Evolutionary conservation across 2,888 invertebrate genomes (phyloP).

Genomic region (Nysson spinosus): DNA sequence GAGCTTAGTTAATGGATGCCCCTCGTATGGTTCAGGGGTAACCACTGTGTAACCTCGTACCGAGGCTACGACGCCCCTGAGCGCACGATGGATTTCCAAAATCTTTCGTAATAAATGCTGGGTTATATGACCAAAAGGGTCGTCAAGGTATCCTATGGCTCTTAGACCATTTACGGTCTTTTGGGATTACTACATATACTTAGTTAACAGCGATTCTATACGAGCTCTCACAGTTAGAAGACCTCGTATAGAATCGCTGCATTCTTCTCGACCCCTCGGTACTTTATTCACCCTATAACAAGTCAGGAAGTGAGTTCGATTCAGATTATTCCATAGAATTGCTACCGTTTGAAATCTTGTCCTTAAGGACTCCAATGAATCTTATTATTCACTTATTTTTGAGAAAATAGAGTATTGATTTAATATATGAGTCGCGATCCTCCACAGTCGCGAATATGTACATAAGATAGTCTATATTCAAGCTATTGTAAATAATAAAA

Average conservation of each 20-base stretch:
- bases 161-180: constrained; percentile 47
- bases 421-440: too few species aligned
- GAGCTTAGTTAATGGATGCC: constrained; percentile 76
- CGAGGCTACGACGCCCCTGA: constrained; percentile 44
- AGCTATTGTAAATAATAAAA: too few species aligned
- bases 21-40: constrained; percentile 61
- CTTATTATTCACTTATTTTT: too few species aligned
- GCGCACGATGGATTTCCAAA: constrained; percentile 68
- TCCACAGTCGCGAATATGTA: too few species aligned
- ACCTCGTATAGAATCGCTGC: background rate
- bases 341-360: too few species aligned
- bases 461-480: too few species aligned
- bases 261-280: background rate
- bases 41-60: constrained; percentile 53
- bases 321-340: too few species aligned
- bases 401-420: too few species aligned
- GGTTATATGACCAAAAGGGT: constrained; percentile 51
- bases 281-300: too few species aligned
- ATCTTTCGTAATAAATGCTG: constrained; percentile 68
- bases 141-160: constrained; percentile 27
- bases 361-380: too few species aligned
- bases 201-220: constrained; percentile 56
- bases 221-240: constrained; percentile 32
- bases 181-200: constrained; percentile 47
- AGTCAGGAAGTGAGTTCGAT: too few species aligned